phyloP scores from a whole-genome alignment of 2,888 invertebrate genomes.

The Cyclophora albipunctata region DNA sequence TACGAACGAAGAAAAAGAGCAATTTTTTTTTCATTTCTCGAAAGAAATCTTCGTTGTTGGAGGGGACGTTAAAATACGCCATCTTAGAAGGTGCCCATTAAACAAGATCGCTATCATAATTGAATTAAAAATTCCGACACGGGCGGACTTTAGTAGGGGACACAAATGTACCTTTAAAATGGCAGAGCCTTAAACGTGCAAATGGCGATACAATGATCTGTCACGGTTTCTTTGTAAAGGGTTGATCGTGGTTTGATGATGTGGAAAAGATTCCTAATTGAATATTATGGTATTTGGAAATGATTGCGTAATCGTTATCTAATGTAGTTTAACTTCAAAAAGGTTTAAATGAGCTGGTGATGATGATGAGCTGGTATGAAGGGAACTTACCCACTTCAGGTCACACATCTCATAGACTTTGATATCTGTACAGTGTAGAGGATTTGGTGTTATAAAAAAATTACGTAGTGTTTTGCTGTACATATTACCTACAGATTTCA shows the following conservation, averaged over 20 bases:
- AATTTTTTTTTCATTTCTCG: slow-evolving; percentile 22
- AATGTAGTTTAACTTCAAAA: too few species aligned
- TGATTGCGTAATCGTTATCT: too few species aligned
- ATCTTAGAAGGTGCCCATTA: slow-evolving; percentile 62
- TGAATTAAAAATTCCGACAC: slow-evolving; percentile 75
- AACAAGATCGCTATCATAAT: slow-evolving; percentile 74
- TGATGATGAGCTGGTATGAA: too few species aligned
- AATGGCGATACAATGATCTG: slow-evolving; percentile 3
- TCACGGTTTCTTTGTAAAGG: slow-evolving; percentile 2
- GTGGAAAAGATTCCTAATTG: background rate
- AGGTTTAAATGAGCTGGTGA: too few species aligned
- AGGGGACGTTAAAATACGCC: slow-evolving; percentile 45
- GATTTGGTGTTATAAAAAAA: too few species aligned
- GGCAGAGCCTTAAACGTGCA: slow-evolving; percentile 22
- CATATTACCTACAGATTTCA: too few species aligned
- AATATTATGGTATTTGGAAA: background rate
- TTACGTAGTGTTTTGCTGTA: too few species aligned
- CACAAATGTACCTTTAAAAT: slow-evolving; percentile 19
- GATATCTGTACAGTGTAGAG: too few species aligned
- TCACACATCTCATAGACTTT: too few species aligned
- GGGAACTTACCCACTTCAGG: too few species aligned
- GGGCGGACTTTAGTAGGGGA: slow-evolving; percentile 42
- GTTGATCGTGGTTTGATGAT: slow-evolving; percentile 3
- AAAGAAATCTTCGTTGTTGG: slow-evolving; percentile 20
- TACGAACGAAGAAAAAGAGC: slow-evolving; percentile 20